Conservation (phyloP, 2,113 vertebrate species). For the Erinaceus europaeus region DNA sequence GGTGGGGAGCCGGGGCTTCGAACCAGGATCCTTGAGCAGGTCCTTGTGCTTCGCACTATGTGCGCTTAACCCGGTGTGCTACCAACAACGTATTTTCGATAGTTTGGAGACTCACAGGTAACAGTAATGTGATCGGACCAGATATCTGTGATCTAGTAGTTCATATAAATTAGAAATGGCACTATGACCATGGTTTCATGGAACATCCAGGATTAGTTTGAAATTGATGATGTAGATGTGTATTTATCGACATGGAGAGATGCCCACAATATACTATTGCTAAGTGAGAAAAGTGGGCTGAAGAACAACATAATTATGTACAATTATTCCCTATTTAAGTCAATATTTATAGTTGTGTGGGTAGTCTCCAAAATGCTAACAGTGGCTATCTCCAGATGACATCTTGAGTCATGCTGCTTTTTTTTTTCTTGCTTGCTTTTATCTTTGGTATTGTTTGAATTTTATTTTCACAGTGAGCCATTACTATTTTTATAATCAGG, state of each 20-base stretch:
- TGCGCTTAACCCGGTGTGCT: too few species aligned
- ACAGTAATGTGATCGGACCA: neutral
- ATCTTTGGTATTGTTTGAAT: neutral
- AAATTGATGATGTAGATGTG: slow-evolving; percentile 10
- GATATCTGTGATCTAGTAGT: neutral
- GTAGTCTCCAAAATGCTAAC: slow-evolving; percentile 15
- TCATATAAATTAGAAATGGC: neutral
- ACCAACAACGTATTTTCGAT: neutral
- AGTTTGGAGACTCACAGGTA: neutral
- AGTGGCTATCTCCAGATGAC: neutral
- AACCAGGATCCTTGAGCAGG: too few species aligned
- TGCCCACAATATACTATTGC: neutral
- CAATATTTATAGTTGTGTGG: neutral
- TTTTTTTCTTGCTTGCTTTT: slow-evolving; percentile 25
- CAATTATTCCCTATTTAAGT: neutral
- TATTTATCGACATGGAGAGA: neutral
- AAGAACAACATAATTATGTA: neutral
- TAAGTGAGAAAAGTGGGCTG: neutral
- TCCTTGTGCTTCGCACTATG: too few species aligned
- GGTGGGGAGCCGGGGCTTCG: too few species aligned
- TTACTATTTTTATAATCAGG: neutral
- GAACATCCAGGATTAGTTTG: neutral
- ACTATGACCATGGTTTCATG: neutral
- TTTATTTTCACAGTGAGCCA: slow-evolving; percentile 53
- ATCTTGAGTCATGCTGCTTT: neutral